phyloP scores from a whole-genome alignment of 2,888 invertebrate genomes.

The Lasioglossum vierecki region DNA sequence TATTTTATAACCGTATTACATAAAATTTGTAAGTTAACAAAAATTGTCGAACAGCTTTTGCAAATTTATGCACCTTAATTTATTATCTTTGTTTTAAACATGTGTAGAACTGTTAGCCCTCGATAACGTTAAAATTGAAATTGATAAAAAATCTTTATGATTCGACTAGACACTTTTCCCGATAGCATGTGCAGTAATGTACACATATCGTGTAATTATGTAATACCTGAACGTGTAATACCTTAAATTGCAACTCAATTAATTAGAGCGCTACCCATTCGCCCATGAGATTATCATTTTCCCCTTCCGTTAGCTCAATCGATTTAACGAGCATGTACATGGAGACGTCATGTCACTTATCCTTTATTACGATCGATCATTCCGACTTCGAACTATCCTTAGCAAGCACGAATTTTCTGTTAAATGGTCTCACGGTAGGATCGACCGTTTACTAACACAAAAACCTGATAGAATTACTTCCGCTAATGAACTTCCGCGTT shows the following conservation, averaged over 20 bases:
- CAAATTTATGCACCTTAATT: neutral
- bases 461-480: neutral
- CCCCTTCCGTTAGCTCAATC: conserved; percentile 19
- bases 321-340: conserved; percentile 45
- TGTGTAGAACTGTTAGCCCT: neutral
- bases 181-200: neutral
- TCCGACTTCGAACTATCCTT: neutral
- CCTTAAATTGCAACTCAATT: conserved; percentile 24
- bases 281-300: neutral
- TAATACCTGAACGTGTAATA: conserved; percentile 2
- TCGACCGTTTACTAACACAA: neutral
- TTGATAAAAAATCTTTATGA: neutral
- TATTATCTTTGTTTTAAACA: neutral
- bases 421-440: neutral
- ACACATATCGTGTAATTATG: neutral
- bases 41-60: neutral
- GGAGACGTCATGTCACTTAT: conserved; percentile 36
- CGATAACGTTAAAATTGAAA: neutral
- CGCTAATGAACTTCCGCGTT: neutral
- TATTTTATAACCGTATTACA: neutral
- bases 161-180: neutral
- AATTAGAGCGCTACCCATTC: conserved; percentile 28
- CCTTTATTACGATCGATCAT: conserved; percentile 52
- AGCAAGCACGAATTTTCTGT: conserved; percentile 19
- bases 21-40: neutral